Conservation (phyloP, 2,888 invertebrate species). For the Macaria notata region DNA sequence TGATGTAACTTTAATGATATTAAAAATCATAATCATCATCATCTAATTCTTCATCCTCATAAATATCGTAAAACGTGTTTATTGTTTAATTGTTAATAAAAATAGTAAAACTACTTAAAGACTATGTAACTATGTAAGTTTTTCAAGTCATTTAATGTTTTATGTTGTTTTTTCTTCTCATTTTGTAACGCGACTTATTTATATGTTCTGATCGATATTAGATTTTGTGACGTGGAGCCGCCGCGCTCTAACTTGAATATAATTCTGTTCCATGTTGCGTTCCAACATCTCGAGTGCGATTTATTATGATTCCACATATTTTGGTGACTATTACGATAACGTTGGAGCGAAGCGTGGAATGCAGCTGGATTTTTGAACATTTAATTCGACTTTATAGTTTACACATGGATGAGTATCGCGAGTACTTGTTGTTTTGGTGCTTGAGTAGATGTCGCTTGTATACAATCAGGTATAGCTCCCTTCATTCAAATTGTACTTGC, state of each 20-base stretch:
- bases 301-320: background rate
- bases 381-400: conserved; percentile 10
- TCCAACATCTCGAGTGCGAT: conserved; percentile 5
- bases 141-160: conserved; percentile 60
- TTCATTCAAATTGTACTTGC: conserved; percentile 12
- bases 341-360: conserved; percentile 18
- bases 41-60: conserved; percentile 41
- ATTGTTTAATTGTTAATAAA: conserved; percentile 57
- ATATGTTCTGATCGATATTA: conserved; percentile 60
- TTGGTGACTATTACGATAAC: conserved; percentile 6
- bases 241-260: conserved; percentile 11
- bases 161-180: conserved; percentile 25
- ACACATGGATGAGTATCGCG: background rate
- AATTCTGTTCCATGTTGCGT: conserved; percentile 8
- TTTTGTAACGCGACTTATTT: conserved; percentile 63
- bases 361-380: conserved; percentile 10
- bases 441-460: conserved; percentile 21
- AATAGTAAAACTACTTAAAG: conserved; percentile 70
- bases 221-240: conserved; percentile 36
- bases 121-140: conserved; percentile 53
- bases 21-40: conserved; percentile 36
- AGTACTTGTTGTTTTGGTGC: conserved; percentile 27
- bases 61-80: conserved; percentile 67
- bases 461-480: conserved; percentile 12
- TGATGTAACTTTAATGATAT: conserved; percentile 28